Evolutionary conservation across 2,797 vertebrate genomes (phyloP).

Genomic region (Chromobotia macracanthus): DNA sequence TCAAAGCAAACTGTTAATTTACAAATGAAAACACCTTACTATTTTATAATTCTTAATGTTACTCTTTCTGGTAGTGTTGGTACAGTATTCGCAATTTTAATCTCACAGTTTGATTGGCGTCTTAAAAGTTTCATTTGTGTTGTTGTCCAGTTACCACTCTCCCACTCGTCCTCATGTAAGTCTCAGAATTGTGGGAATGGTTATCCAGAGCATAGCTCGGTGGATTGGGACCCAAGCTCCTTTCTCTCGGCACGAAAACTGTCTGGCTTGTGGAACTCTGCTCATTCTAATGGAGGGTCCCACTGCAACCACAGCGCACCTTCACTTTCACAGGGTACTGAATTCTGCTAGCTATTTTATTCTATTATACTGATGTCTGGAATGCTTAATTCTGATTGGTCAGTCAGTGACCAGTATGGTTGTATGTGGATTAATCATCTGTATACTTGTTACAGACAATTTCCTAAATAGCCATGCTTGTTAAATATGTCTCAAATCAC

Average conservation of each 20-base stretch:
- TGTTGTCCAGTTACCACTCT: constrained; percentile 86
- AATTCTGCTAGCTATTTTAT: background rate
- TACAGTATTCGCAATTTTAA: background rate
- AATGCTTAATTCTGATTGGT: background rate
- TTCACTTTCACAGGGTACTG: constrained; percentile 74
- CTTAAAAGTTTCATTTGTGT: constrained; percentile 15
- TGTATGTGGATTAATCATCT: background rate
- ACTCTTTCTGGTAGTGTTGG: background rate
- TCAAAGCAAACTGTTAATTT: background rate
- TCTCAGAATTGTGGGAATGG: constrained; percentile 94
- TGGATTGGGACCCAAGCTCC: constrained; percentile 98
- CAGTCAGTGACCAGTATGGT: background rate
- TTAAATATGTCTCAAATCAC: no score
- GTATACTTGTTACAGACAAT: background rate
- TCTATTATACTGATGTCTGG: background rate
- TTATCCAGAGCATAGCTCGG: constrained; percentile 93
- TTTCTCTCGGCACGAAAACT: constrained; percentile 99
- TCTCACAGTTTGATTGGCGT: background rate
- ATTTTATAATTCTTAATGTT: background rate
- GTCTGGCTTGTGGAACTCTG: constrained; percentile 97
- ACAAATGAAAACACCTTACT: background rate
- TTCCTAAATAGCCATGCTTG: background rate
- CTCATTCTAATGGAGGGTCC: constrained; percentile 85
- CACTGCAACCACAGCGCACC: constrained; percentile 86
- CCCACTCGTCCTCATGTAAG: constrained; percentile 94